A percentile compares a stretch with the other conserved stretches of the same genome.
Evolutionary conservation across 2,888 invertebrate species (phyloP).

Genomic region (Caenorhabditis parvicauda): DNA sequence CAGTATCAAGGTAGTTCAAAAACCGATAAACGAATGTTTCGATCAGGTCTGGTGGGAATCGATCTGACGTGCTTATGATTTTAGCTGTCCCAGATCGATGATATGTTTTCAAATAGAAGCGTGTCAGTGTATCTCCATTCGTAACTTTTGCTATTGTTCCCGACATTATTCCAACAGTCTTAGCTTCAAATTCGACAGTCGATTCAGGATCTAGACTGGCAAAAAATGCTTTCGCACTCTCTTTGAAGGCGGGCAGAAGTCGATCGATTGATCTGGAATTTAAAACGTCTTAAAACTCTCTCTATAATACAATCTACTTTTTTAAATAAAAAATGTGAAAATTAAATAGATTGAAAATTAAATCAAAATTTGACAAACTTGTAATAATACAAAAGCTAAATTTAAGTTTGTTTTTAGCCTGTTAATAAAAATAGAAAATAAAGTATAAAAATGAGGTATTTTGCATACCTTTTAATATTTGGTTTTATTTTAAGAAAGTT

Average conservation of each 20-base stretch:
- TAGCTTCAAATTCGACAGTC: conserved; percentile 3
- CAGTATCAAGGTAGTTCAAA: not conserved
- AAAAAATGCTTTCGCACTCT: not conserved
- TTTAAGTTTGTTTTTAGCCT: not conserved
- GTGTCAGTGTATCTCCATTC: not conserved
- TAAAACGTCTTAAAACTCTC: conserved; percentile 3
- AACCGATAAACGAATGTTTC: conserved; percentile 8
- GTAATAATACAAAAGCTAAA: not conserved
- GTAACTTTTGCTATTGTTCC: conserved; percentile 3
- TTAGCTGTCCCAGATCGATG: conserved; percentile 2
- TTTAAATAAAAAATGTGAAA: not conserved
- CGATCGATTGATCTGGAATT: not conserved
- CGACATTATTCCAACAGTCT: not conserved
- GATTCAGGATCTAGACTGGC: conserved; percentile 1
- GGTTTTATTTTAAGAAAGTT: not conserved
- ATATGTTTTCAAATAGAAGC: conserved; percentile 6
- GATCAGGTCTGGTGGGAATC: conserved; percentile 1
- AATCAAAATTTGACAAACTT: not conserved
- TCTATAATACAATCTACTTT: not conserved
- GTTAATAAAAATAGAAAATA: not conserved
- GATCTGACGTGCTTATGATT: not conserved
- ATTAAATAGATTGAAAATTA: not conserved
- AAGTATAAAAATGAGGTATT: not conserved
- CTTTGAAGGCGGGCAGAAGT: conserved; percentile 1
- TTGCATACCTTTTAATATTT: not conserved